phyloP scores from a whole-genome alignment of 1,140 invertebrate genomes.

The Plutomurus gul region DNA sequence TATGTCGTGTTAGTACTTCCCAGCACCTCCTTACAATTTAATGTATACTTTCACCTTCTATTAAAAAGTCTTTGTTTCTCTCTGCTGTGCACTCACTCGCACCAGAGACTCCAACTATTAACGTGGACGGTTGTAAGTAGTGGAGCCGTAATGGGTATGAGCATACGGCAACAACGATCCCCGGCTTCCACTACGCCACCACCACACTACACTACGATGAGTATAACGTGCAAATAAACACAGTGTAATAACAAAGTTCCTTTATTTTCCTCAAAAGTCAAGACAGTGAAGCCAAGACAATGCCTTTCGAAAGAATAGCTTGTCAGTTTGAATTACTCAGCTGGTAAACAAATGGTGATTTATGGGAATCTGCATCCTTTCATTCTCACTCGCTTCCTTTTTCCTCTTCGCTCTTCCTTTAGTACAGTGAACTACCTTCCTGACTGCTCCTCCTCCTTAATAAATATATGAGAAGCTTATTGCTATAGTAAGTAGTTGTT shows the following conservation, averaged over 20 bases:
- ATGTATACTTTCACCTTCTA: slow-evolving; percentile 19
- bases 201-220: too few relatives aligned
- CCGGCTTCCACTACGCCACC: too few relatives aligned
- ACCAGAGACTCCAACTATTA: too few relatives aligned
- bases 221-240: background rate
- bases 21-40: background rate
- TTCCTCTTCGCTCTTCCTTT: background rate
- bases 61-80: slow-evolving; percentile 10
- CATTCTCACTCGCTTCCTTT: background rate
- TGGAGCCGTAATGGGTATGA: background rate
- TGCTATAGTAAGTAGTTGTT: too few relatives aligned
- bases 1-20: background rate
- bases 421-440: background rate
- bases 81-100: background rate
- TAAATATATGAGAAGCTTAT: too few relatives aligned
- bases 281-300: too few relatives aligned
- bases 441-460: background rate
- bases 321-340: slow-evolving; percentile 24
- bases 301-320: background rate
- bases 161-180: too few relatives aligned
- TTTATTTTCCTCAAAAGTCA: too few relatives aligned
- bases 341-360: slow-evolving; percentile 24
- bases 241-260: too few relatives aligned
- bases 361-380: background rate
- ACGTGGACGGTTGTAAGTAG: background rate